phyloP scores from a whole-genome alignment of 2,888 invertebrate genomes.

The Ypsolopha scabrella region DNA sequence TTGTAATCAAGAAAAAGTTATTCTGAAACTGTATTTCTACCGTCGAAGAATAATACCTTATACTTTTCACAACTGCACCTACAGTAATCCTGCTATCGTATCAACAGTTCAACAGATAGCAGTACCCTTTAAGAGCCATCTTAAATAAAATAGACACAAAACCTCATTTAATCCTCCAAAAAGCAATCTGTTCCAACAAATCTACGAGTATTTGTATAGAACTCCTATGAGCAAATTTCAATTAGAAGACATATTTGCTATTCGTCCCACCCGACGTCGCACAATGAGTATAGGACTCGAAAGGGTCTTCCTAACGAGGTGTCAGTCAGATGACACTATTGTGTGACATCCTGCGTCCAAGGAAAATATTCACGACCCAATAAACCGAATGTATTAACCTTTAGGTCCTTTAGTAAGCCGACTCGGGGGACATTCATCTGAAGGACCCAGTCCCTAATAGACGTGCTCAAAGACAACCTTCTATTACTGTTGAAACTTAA shows the following conservation, averaged over 20 bases:
- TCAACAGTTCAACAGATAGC: no score
- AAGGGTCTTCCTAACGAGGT: constrained; percentile 57
- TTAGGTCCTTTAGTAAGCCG: not conserved
- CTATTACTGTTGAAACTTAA: not conserved
- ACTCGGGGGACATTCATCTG: constrained; percentile 16
- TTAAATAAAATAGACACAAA: not conserved
- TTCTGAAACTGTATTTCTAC: no score
- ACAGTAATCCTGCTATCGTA: no score
- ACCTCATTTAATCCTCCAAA: not conserved
- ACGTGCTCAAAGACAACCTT: not conserved
- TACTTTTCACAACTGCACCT: no score
- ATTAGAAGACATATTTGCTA: constrained; percentile 39
- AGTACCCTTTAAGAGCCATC: no score
- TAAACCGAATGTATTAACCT: constrained; percentile 29
- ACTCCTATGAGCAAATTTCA: constrained; percentile 25
- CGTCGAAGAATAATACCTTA: no score
- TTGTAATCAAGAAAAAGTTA: no score
- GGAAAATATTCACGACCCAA: constrained; percentile 51
- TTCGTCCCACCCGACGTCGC: constrained; percentile 21
- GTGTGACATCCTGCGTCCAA: constrained; percentile 45
- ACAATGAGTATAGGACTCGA: constrained; percentile 48
- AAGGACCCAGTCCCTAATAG: constrained; percentile 1
- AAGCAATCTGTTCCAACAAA: not conserved
- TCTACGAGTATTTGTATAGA: not conserved
- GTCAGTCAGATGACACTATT: constrained; percentile 61